Evolutionary conservation across 2,797 vertebrate genomes (phyloP), one percentile per base, ranked within the genome.

Genomic region (Poecilia gillii): DNA sequence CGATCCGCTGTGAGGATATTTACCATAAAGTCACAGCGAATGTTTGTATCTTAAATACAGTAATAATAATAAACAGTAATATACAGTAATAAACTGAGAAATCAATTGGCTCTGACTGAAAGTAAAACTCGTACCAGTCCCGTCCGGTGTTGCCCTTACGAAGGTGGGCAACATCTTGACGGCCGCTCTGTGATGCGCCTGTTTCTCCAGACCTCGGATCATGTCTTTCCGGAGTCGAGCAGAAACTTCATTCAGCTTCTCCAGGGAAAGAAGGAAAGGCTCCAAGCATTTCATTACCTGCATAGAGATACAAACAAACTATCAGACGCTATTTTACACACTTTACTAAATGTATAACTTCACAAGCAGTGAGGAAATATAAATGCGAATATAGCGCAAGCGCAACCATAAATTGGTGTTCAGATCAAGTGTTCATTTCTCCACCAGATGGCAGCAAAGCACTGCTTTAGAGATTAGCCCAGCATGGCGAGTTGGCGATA

Each of bases 121-220:
- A 39, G 20, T 36, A 31, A 4, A 45, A 23, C 3, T 28, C 20
- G 59, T 90, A 97, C 97, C 97, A 0, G 96, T 97, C 84, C 97
- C 96, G 0, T 97, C 93, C 0, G 97, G 97, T 0, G 80, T 96
- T 71, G 96, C 95, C 64, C 92, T 94, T 80, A 97, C 92, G 0
- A 95, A 98, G 28, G 96, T 96, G 59, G 97, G 96, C 85, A 97
- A 88, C 96, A 98, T 98, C 81, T 74, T 95, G 74, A 98, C 91
- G 0, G 91, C 53, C 6, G 95, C 93, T 5, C 18, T 64, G 3
- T 85, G 70, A 0, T 94, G 92, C 0, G 83, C 82, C 75, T 91
- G 81, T 55, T 88, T 90, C 36, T 84, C 86, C 80, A 98, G 85
- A 5, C 97, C 96, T 73, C 43, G 88, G 53, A 77, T 72, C 93